These are phyloP conservation scores for Alloplasta piceator DNA, from an alignment of 2,888 invertebrate species.

Conservation along the genomic window DNA sequence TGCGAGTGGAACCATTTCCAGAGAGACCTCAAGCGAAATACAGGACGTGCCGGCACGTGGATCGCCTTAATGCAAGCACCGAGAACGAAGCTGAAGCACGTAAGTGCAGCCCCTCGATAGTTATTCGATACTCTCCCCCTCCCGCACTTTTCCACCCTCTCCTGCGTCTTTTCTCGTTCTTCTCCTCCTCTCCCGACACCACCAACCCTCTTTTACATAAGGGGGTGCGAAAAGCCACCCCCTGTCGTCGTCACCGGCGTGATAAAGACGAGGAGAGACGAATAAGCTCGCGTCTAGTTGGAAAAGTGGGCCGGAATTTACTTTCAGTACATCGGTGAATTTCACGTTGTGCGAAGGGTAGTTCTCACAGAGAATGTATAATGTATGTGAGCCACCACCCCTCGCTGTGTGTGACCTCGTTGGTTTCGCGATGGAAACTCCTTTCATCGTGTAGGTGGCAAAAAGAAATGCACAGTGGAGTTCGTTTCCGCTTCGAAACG, in stretches of 20 bases:
- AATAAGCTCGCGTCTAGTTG: constrained; percentile 33
- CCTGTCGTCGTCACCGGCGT: neutral
- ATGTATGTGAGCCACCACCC: too few species aligned
- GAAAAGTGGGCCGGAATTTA: constrained; percentile 40
- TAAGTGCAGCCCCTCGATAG: constrained; percentile 62
- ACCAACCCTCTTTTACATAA: constrained; percentile 8
- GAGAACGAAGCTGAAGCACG: constrained; percentile 52
- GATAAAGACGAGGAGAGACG: constrained; percentile 40
- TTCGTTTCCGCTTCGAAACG: constrained; percentile 26
- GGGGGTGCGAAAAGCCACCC: neutral
- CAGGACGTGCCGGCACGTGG: constrained; percentile 57
- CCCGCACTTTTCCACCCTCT: neutral
- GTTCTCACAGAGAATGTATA: constrained; percentile 18
- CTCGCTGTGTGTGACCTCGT: neutral
- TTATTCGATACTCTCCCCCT: constrained; percentile 57
- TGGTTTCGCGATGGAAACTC: too few species aligned
- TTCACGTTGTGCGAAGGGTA: constrained; percentile 17
- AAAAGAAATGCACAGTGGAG: constrained; percentile 36
- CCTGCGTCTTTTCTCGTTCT: neutral
- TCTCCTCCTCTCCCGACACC: neutral
- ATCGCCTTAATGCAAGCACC: constrained; percentile 59
- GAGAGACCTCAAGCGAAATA: constrained; percentile 11
- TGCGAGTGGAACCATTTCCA: constrained; percentile 4
- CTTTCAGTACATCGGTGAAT: constrained; percentile 10
- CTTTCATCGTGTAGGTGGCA: constrained; percentile 12